phyloP scores from a whole-genome alignment of 2,113 vertebrate genomes.

The Lagopus leucura region DNA sequence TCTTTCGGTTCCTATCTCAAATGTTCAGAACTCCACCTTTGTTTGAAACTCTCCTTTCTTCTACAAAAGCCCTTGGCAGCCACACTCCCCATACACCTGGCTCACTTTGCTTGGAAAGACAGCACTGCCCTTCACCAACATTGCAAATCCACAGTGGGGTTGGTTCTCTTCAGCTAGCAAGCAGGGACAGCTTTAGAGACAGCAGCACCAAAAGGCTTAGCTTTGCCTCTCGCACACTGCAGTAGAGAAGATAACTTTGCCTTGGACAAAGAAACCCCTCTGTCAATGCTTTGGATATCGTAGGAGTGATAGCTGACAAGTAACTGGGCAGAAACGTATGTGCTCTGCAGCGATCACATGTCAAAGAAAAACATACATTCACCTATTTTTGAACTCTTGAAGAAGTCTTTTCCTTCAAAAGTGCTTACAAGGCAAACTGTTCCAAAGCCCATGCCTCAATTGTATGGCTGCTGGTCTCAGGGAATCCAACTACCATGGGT shows the following conservation, averaged over 20 bases:
- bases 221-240: background rate
- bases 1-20: conserved; percentile 35
- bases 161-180: background rate
- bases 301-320: background rate
- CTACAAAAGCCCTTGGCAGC: background rate
- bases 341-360: background rate
- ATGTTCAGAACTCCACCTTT: conserved; percentile 22
- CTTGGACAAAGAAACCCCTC: background rate
- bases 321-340: background rate
- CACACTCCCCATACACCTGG: background rate
- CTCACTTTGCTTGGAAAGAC: background rate
- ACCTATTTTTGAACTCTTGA: background rate
- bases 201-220: background rate
- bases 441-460: background rate
- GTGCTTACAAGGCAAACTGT: background rate
- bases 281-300: background rate
- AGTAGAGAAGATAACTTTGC: background rate
- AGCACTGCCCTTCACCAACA: background rate
- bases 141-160: accelerated
- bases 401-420: background rate
- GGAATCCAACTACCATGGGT: background rate
- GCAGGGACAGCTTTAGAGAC: background rate
- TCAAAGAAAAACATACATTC: background rate
- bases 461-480: background rate
- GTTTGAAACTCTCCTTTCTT: background rate